These are phyloP conservation scores for Paramormyrops kingsleyae DNA, from an alignment of 2,113 vertebrate species.

Conservation along the genomic window DNA sequence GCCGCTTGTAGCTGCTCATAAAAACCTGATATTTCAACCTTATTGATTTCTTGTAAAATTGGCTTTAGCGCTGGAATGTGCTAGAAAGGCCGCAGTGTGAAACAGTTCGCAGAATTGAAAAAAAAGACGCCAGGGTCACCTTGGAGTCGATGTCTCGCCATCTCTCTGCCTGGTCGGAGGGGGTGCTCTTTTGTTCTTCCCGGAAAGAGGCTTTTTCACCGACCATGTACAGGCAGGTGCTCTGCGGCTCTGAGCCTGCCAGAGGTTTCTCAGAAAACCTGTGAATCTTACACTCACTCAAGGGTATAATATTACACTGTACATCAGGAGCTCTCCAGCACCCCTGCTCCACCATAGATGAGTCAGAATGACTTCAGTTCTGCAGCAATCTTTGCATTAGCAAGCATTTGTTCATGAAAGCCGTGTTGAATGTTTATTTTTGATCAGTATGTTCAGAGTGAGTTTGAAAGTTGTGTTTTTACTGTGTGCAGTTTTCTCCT, in stretches of 20 bases:
- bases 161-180: conserved; percentile 21
- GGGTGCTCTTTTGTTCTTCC: not conserved
- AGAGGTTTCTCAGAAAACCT: not conserved
- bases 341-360: not conserved
- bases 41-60: conserved; percentile 69
- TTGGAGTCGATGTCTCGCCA: conserved; percentile 43
- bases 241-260: not conserved
- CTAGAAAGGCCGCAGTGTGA: conserved; percentile 42
- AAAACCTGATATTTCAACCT: conserved; percentile 63
- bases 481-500: not conserved
- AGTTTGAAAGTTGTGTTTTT: not conserved
- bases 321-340: not conserved
- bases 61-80: conserved; percentile 57
- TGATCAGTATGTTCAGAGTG: not conserved
- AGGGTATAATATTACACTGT: not conserved
- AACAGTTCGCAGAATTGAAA: conserved; percentile 47
- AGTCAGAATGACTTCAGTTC: not conserved
- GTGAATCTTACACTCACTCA: not conserved
- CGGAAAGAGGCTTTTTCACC: not conserved
- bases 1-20: conserved; percentile 61
- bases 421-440: not conserved
- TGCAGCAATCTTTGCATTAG: not conserved
- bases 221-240: too few species aligned
- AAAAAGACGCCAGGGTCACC: conserved; percentile 46
- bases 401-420: not conserved